phyloP scores from a whole-genome alignment of 1,140 invertebrate genomes.

The Anastatus disparis region DNA sequence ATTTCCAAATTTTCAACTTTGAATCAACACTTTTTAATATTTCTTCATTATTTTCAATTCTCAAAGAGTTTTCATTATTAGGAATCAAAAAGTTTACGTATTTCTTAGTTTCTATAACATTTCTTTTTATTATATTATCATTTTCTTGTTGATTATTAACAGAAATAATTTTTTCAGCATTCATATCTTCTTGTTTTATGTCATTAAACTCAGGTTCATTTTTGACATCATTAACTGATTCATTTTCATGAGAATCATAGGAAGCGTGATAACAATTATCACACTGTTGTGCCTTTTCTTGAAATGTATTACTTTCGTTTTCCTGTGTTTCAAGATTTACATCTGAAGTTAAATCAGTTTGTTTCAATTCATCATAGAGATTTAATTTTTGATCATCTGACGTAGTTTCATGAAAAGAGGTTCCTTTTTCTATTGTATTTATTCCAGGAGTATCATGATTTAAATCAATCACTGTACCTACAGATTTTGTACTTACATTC shows the following conservation, averaged over 20 bases:
- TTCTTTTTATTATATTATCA: neutral
- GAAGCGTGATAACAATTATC: neutral
- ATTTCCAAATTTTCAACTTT: neutral
- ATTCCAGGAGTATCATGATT: neutral
- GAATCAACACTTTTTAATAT: neutral
- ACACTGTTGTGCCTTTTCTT: neutral
- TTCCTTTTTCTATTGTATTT: neutral
- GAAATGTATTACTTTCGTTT: neutral
- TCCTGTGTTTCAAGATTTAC: neutral
- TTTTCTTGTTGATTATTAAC: neutral
- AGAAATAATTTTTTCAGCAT: too few relatives aligned
- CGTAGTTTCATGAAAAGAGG: neutral
- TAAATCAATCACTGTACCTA: neutral
- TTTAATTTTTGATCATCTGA: neutral
- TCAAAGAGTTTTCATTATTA: neutral
- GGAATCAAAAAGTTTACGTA: neutral
- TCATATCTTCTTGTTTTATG: too few relatives aligned
- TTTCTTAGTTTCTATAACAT: neutral
- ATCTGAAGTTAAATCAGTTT: neutral
- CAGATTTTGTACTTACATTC: neutral
- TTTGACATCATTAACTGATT: neutral
- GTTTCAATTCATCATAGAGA: neutral
- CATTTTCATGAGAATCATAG: neutral
- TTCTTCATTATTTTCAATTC: neutral
- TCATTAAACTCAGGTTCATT: too few relatives aligned